Base-by-base conservation (phyloP, 1,140 invertebrate genomes). In the Medauroidea extradentata region DNA sequence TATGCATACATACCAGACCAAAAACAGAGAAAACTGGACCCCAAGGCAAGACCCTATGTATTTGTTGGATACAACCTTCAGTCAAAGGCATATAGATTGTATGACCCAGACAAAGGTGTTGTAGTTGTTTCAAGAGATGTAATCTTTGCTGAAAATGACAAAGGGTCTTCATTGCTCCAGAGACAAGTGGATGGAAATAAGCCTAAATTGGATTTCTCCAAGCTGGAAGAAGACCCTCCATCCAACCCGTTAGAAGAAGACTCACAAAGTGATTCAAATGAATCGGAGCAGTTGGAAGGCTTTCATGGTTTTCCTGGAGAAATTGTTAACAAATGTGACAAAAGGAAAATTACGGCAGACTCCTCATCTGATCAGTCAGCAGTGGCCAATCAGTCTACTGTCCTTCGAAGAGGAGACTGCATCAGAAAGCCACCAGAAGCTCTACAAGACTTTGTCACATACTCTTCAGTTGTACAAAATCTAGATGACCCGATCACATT, bases 11-110 rank as follows among this genome's bases (percentile, higher is more conserved):
- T 59, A 11, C 58, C 38, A 21, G 2, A 24, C n/a, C 18, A 38
- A 24, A 19, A 24, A 16, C 39, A 48, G 7, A 27, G n/a, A 24
- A 67, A 67, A 55, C 63, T 67, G 41, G 53, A 66, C 21, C 21
- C 13, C 5, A 63, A 57, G 52, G 52, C 51, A 1, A 48, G 48
- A 34, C 39, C 38, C n/a, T 51, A 27, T 27, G 59, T 49, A 19
- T 48, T 67, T n/a, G 25, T 53, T n/a, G 65, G 65, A 0, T 67
- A 67, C 59, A 14, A 8, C 9, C 19, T 16, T 3, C 18, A 52
- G n/a, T 27, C 51, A 13, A 67, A 66, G n/a, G 62, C 59, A 8
- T 67, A 63, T 34, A 38, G 59, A 61, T 25, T 66, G 13, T 64
- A 21, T 16, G 53, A 55, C 16, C 14, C 18, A n/a, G 24, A 55